Percentiles rank a stretch among this genome's conserved stretches.
Conservation (phyloP, 2,113 vertebrate species). For the Psittacus erithacus region DNA sequence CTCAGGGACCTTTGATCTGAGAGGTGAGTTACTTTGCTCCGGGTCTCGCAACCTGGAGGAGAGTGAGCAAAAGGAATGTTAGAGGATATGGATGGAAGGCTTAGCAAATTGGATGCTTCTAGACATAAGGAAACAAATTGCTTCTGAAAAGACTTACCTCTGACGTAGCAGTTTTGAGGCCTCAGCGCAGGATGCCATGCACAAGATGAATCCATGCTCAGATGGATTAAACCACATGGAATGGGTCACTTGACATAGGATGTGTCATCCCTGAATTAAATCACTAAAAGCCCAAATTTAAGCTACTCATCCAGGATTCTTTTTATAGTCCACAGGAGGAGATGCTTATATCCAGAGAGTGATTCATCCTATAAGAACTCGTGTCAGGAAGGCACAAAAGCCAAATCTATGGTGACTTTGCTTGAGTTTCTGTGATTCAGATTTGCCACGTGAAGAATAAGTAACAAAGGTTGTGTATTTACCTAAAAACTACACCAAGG, state of each 20-base stretch:
- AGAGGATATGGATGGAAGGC: background rate
- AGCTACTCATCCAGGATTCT: background rate
- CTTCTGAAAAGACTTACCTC: background rate
- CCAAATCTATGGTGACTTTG: accelerated
- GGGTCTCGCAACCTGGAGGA: background rate
- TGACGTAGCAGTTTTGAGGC: background rate
- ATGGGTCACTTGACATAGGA: background rate
- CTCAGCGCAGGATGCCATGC: accelerated
- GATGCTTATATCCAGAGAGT: background rate
- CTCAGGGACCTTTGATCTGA: conserved; percentile 85
- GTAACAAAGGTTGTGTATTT: background rate
- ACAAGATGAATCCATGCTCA: background rate
- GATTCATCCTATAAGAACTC: background rate
- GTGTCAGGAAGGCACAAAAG: background rate
- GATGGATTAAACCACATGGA: background rate
- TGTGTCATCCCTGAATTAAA: background rate
- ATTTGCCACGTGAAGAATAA: background rate
- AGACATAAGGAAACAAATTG: background rate
- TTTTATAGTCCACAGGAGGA: background rate
- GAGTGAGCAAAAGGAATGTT: background rate
- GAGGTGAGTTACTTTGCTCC: conserved; percentile 65
- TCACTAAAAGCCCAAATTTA: background rate
- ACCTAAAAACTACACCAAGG: background rate
- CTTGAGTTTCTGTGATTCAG: background rate
- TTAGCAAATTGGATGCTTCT: background rate